Evolutionary conservation across 1,140 invertebrate genomes (phyloP), one percentile per base, ranked within the genome.

Genomic region (Cydia fagiglandana): DNA sequence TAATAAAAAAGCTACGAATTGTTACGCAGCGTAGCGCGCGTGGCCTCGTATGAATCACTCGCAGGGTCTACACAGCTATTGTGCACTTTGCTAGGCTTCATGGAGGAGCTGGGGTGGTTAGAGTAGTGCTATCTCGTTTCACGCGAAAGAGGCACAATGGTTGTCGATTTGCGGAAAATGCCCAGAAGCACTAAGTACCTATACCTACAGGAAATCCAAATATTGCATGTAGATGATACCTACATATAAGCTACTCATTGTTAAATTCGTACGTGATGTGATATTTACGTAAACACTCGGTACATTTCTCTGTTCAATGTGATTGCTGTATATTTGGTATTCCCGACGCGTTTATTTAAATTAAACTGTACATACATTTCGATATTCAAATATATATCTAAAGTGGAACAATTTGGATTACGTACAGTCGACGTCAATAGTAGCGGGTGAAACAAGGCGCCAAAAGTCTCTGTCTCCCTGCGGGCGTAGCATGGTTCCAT

Each of bases 301-400:
- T 61, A 61, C 53, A 61, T 20, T 61, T 20, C 17, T 61, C 53
- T 61, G 53, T 61, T 61, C 56, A 61, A 61, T 61, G 56, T 24
- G 17, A 61, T 61, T 61, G 56, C 56, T 24, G 17, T 61, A 7
- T 9, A 61, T 20, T 47, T 61, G 24, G 56, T 61, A 61, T 61
- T 61, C 56, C n/a, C 7, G n/a, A 24, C 56, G 56, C 56, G 56
- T 61, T 61, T 61, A 61, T 61, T 61, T 61, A 61, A 61, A 61
- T 61, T 61, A 61, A 61, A 3, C 3, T 1, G 56, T 24, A 61
- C 17, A n/a, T 56, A 20, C 50, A 56, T 6, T 56, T 20, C 56
- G 56, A 61, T 61, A 24, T 61, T 61, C 17, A 61, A 20, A n/a
- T 61, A 20, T 5, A 1, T n/a, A 10, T 61, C 17, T n/a, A 56